A percentile compares a stretch with the other conserved stretches of the same genome.
These are phyloP conservation scores for Scaptomyza pallida DNA, from an alignment of 1,140 invertebrate genomes.

Conservation along the genomic window DNA sequence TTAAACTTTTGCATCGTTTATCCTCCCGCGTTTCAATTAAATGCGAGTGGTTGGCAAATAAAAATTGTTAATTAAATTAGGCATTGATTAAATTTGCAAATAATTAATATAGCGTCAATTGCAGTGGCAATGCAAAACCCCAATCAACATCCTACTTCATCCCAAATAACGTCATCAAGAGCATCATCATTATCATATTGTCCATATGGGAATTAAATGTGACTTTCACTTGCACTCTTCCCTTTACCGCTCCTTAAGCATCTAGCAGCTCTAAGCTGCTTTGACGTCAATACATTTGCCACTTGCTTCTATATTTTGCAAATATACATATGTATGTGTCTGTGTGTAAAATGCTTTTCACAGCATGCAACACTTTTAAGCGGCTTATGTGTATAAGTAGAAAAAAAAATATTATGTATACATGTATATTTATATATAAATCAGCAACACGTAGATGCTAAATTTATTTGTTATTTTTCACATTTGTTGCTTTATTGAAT, in stretches of 20 bases:
- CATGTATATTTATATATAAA: conserved; percentile 25
- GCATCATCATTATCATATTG: conserved; percentile 13
- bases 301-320: neutral
- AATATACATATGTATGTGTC: neutral
- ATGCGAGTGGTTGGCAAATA: conserved; percentile 37
- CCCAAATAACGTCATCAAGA: conserved; percentile 7
- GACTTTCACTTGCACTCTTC: conserved; percentile 18
- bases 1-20: conserved; percentile 37
- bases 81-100: conserved; percentile 65
- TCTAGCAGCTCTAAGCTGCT: conserved; percentile 44
- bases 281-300: conserved; percentile 62
- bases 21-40: neutral
- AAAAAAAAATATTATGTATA: conserved; percentile 36
- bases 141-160: conserved; percentile 15
- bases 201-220: conserved; percentile 19
- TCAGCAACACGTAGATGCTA: conserved; percentile 34
- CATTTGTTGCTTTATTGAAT: conserved; percentile 59
- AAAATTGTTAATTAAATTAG: conserved; percentile 71
- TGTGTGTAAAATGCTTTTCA: conserved; percentile 43
- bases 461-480: conserved; percentile 65
- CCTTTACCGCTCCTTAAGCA: neutral
- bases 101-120: conserved; percentile 70
- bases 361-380: conserved; percentile 61
- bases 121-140: conserved; percentile 45
- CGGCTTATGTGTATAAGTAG: conserved; percentile 51